Evolutionary conservation across 30 jellyfish, hydroid and myxozoan genomes (phyloP).

Genomic region (Nemopilema nomurai): DNA sequence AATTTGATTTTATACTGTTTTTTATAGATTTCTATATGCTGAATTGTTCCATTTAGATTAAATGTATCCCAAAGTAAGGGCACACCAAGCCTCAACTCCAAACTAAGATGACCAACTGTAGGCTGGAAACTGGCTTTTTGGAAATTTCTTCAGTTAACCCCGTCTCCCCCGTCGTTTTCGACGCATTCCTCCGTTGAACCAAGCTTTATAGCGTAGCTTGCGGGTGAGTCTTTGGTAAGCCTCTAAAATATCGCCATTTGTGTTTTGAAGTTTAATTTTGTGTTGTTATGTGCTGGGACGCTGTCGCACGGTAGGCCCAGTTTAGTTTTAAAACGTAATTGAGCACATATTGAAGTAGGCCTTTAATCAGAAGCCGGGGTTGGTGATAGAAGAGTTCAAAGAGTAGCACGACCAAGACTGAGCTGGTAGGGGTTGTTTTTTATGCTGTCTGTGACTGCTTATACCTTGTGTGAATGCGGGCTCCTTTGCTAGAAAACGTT

Average conservation of each 20-base stretch:
- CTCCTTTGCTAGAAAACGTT: no score
- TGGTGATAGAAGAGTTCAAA: background rate
- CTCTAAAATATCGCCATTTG: slow-evolving; percentile 1
- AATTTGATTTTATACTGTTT: slow-evolving; percentile 30
- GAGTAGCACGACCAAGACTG: no score
- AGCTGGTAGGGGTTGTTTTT: no score
- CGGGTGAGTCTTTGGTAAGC: background rate
- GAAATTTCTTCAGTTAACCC: background rate
- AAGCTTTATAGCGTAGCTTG: no score
- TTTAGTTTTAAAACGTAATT: background rate
- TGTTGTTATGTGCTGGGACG: slow-evolving; percentile 2
- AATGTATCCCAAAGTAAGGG: background rate
- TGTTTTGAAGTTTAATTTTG: slow-evolving; percentile 22
- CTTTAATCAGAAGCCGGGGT: background rate
- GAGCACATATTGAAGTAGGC: background rate
- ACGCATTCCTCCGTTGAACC: no score
- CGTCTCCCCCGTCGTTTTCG: background rate
- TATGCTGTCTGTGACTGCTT: no score
- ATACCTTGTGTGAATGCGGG: no score
- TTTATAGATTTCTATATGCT: slow-evolving; percentile 54
- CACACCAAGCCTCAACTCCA: background rate
- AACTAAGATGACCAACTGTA: no score
- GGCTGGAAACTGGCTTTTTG: no score
- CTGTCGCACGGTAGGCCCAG: background rate
- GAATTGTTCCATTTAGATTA: slow-evolving; percentile 38